A percentile compares a stretch with the other conserved stretches of the same genome.
phyloP scores from a whole-genome alignment of 2,797 vertebrate species.

The Lophotriccus pileatus region DNA sequence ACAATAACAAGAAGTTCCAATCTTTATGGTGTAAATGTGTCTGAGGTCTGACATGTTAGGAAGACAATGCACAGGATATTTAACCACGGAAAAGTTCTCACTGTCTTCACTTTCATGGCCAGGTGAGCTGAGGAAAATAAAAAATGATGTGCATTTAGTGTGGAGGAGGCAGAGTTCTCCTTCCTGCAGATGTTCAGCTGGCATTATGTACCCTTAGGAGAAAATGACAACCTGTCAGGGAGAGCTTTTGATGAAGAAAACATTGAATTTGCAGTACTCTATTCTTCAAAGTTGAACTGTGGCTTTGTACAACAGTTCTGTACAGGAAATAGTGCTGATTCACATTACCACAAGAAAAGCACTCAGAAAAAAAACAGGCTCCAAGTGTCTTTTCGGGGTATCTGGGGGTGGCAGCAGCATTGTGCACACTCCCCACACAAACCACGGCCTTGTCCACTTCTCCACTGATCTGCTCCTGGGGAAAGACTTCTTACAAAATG shows the following conservation, averaged over 20 bases:
- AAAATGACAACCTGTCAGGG: neutral
- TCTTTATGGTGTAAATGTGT: neutral
- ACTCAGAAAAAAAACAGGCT: neutral
- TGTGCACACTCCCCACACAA: neutral
- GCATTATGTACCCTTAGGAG: neutral
- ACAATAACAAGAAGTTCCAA: neutral
- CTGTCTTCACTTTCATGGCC: neutral
- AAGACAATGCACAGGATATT: neutral
- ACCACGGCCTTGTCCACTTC: neutral
- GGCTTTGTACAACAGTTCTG: neutral
- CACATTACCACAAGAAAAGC: neutral
- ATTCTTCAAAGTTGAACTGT: neutral
- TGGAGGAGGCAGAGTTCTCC: neutral
- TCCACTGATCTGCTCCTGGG: neutral
- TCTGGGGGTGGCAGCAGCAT: neutral
- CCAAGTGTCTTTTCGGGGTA: neutral
- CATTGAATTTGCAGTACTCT: neutral
- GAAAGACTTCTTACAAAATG: neutral
- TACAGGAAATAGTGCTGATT: neutral
- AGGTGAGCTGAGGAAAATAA: neutral
- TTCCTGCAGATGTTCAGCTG: neutral
- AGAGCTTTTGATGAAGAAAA: slow-evolving; percentile 19
- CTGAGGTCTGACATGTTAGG: neutral
- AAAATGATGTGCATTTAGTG: neutral
- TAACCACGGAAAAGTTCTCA: neutral